phyloP scores from a whole-genome alignment of 1,140 invertebrate species.

The Manduca sexta region DNA sequence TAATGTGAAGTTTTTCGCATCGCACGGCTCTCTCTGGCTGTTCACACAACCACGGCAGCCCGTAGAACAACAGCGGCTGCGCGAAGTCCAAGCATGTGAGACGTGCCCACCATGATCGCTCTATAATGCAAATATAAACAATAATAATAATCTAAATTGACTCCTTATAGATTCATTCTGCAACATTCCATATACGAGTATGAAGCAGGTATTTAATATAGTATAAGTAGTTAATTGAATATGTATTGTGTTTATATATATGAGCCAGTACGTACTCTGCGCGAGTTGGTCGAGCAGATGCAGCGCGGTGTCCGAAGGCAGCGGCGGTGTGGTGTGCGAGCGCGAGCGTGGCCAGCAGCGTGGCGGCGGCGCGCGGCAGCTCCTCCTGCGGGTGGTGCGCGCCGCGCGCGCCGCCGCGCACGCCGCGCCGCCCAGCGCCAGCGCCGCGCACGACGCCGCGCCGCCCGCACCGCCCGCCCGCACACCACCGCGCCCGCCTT shows the following conservation, averaged over 20 bases:
- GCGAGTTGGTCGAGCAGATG: constrained; percentile 23
- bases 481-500: constrained; percentile 65
- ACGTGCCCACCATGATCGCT: constrained; percentile 85
- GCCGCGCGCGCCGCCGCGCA: constrained; percentile 79
- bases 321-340: constrained; percentile 63
- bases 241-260: background rate
- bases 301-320: constrained; percentile 38
- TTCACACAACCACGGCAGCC: constrained; percentile 83
- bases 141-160: too few relatives aligned
- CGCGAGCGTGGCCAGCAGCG: constrained; percentile 79
- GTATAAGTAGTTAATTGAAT: background rate
- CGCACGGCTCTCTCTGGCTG: constrained; percentile 71
- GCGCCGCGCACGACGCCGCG: constrained; percentile 76
- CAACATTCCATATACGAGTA: constrained; percentile 29
- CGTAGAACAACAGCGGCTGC: constrained; percentile 88
- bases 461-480: constrained; percentile 70
- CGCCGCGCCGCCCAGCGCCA: constrained; percentile 69
- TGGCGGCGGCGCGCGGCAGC: constrained; percentile 78
- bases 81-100: constrained; percentile 82
- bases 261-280: constrained; percentile 3
- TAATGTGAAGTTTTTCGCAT: constrained; percentile 77
- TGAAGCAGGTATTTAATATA: background rate
- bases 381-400: constrained; percentile 84
- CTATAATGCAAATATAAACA: constrained; percentile 3
- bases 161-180: too few relatives aligned